phyloP scores from a whole-genome alignment of 2,113 vertebrate species.

The Dissostichus mawsoni region DNA sequence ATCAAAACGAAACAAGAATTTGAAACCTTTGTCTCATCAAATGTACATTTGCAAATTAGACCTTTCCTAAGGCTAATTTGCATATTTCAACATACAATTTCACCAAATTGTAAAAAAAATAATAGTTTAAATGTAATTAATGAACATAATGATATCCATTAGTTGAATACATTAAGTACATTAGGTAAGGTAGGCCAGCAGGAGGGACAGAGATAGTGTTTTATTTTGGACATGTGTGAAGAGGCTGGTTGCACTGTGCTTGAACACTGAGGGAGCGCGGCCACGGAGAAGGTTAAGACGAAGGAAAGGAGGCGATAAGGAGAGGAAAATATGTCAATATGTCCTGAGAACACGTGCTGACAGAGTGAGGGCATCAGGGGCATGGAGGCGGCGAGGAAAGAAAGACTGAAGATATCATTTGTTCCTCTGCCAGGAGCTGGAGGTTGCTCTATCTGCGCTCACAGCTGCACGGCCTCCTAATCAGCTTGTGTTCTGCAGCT shows the following conservation, averaged over 20 bases:
- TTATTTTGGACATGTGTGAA: constrained; percentile 25
- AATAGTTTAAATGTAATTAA: too few species aligned
- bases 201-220: constrained; percentile 41
- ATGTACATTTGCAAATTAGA: too few species aligned
- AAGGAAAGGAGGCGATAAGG: constrained; percentile 52
- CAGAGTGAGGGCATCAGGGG: not conserved
- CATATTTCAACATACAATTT: too few species aligned
- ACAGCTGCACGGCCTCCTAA: constrained; percentile 68
- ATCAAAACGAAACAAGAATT: too few species aligned
- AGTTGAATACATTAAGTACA: not conserved
- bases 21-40: too few species aligned
- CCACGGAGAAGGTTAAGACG: constrained; percentile 41
- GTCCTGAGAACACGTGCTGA: constrained; percentile 50
- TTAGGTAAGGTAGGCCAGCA: constrained; percentile 37
- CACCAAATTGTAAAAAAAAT: too few species aligned
- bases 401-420: constrained; percentile 59
- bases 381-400: not conserved
- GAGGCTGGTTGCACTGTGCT: constrained; percentile 14
- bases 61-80: too few species aligned
- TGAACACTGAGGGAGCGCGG: constrained; percentile 26
- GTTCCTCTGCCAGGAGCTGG: constrained; percentile 55
- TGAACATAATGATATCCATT: too few species aligned
- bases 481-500: constrained; percentile 65
- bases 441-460: constrained; percentile 63
- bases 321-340: constrained; percentile 48